Base-by-base conservation (phyloP, 2,113 vertebrate species). In the Myiopsitta monachus region DNA sequence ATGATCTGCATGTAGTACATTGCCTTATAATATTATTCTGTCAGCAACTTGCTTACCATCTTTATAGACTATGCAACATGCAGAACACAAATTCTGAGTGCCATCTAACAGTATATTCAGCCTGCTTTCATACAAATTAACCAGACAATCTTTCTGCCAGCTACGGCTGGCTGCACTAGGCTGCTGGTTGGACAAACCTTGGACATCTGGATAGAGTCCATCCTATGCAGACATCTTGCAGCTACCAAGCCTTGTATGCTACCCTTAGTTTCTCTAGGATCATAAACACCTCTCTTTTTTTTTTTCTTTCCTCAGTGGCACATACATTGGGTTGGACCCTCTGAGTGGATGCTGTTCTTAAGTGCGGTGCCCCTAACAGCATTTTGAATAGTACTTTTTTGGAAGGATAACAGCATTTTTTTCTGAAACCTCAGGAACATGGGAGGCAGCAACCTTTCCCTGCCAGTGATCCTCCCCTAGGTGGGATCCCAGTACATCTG, bases 1-100 rank as follows among this genome's bases (percentile, higher is more conserved):
- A 97, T 96, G 96, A 97, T 96, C 96, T 97, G 83, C 94, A 97
- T 97, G 96, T 97, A 97, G 90, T 96, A 95, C 94, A 97, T 97
- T 38, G 93, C 92, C 93, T 97, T 96, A 95, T 95, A 95, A 92
- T 97, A 94, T 97, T 96, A 96, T 96, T 97, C 95, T 97, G 96
- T 97, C 96, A 97, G 91, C 96, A 97, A 95, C 95, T 95, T 97
- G 94, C 95, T 97, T 97, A 96, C 97, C 94, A 88, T 96, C 96
- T 97, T 96, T 97, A 94, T 94, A 97, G 96, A 96, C 77, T 94
- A 79, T 46, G 83, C 90, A 94, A 96, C 72, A 92, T 54, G 83
- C 85, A 94, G 96, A 96, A 96, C 92, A 94, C 96, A 94, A 93
- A 94, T 90, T 92, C 81, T 44, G 69, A 94, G 90, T 96, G 95